phyloP scores from a whole-genome alignment of 1,140 invertebrate species.

The Heliconius himera region DNA sequence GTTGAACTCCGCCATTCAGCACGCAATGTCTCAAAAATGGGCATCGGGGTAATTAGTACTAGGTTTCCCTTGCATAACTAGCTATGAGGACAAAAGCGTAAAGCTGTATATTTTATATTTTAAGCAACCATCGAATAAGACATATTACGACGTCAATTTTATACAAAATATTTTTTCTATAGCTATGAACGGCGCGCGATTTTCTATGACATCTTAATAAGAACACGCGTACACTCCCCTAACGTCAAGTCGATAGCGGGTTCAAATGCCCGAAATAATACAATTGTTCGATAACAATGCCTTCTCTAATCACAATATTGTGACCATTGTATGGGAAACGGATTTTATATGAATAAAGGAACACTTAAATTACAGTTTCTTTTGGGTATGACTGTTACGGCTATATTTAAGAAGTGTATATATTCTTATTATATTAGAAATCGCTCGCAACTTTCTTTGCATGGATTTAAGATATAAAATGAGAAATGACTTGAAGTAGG shows the following conservation, averaged over 20 bases:
- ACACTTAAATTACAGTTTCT: background rate
- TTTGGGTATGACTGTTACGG: background rate
- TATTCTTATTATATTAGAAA: too few relatives aligned
- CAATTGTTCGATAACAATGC: constrained; percentile 28
- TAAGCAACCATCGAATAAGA: too few relatives aligned
- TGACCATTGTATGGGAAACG: constrained; percentile 18
- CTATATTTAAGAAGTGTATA: background rate
- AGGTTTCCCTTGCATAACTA: too few relatives aligned
- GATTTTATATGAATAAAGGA: constrained; percentile 3
- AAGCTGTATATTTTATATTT: too few relatives aligned
- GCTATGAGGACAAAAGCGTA: too few relatives aligned
- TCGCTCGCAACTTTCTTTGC: too few relatives aligned
- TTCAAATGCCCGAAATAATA: constrained; percentile 22
- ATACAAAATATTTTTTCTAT: background rate
- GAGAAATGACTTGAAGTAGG: too few relatives aligned
- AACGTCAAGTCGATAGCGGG: constrained; percentile 15
- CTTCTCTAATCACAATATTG: constrained; percentile 32
- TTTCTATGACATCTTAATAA: background rate
- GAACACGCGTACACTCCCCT: background rate
- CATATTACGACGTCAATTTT: background rate
- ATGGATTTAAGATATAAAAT: too few relatives aligned
- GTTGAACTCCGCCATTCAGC: too few relatives aligned
- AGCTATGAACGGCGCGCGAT: background rate
- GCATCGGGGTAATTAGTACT: too few relatives aligned
- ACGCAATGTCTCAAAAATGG: too few relatives aligned